Evolutionary conservation across 1,140 invertebrate genomes (phyloP).

Genomic region (Hylyphantes graminicola): DNA sequence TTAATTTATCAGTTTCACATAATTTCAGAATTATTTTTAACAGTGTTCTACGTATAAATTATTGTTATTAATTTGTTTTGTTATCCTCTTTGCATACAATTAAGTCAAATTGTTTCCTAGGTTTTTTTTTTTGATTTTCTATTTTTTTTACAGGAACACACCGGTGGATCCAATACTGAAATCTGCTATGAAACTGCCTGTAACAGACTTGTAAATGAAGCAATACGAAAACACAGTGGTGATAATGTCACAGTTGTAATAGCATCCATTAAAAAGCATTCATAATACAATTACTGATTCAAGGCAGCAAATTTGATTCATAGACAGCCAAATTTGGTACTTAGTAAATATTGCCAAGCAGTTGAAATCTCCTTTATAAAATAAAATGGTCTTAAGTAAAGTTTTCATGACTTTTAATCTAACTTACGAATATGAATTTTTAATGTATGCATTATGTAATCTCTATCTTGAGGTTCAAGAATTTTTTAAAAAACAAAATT

Average conservation of each 20-base stretch:
- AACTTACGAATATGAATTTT: not conserved
- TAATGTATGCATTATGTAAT: not conserved
- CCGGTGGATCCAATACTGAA: slow-evolving; percentile 49
- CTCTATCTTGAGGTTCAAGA: no score
- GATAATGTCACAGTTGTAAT: slow-evolving; percentile 72
- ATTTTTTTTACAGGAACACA: slow-evolving; percentile 59
- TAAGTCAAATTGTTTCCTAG: no score
- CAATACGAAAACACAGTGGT: slow-evolving; percentile 69
- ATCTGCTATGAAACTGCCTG: slow-evolving; percentile 66
- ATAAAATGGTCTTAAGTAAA: not conserved
- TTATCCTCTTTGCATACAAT: no score
- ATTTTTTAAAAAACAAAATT: no score
- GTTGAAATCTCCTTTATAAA: not conserved
- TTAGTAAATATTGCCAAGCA: not conserved
- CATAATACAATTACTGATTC: slow-evolving; percentile 10
- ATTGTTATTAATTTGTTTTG: no score
- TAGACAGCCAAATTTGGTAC: not conserved
- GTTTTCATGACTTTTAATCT: not conserved
- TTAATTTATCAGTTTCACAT: no score
- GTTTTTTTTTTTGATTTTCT: no score
- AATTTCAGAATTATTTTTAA: no score
- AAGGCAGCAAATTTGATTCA: not conserved
- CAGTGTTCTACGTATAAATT: no score
- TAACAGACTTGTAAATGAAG: slow-evolving; percentile 68
- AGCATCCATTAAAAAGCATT: slow-evolving; percentile 61